Base-by-base conservation (phyloP, 2,888 invertebrate species). In the Apotomis turbidana region DNA sequence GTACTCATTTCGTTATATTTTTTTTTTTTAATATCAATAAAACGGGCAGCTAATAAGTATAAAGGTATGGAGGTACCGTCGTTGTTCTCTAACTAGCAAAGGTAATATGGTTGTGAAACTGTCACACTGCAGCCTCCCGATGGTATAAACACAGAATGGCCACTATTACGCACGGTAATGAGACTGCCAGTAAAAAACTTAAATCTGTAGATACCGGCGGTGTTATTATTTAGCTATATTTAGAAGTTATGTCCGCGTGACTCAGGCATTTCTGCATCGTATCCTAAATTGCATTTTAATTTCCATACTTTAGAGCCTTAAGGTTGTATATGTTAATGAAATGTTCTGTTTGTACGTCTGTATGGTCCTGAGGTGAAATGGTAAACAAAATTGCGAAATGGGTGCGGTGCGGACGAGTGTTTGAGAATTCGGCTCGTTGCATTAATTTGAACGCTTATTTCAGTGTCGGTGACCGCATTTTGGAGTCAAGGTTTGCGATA, bases 391-490 rank as follows among this genome's bases (percentile, higher is more conserved):
- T 49, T 46, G 36, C n/a, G 57, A 52, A 66, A 66, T 57, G 57
- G 12, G 57, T 10, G 27, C 27, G 36, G 46, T 15, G 10, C n/a
- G 49, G 36, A 27, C 27, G 66, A 54, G 41, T 60, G 38, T 68
- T 15, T 27, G 41, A 52, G 8, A 12, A 54, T 66, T 60, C n/a
- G 38, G 38, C 38, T 46, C 46, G 57, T 52, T 69, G 36, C 54
- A 61, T 63, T 36, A 27, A 52, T 12, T 41, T 38, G 61, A 64
- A 70, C 66, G 68, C 66, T 60, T 73, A 72, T 67, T 74, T 69
- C 75, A 75, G 76, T 77, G 78, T 78, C 78, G 75, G 74, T 75
- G 79, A 77, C 76, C 79, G 75, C 74, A 72, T 74, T 72, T 70
- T 70, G 58, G 73, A 75, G 76, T 71, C 78, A 78, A 79, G 79